Base-by-base conservation (phyloP, 2,888 invertebrate species). In the Piscicola geometra region DNA sequence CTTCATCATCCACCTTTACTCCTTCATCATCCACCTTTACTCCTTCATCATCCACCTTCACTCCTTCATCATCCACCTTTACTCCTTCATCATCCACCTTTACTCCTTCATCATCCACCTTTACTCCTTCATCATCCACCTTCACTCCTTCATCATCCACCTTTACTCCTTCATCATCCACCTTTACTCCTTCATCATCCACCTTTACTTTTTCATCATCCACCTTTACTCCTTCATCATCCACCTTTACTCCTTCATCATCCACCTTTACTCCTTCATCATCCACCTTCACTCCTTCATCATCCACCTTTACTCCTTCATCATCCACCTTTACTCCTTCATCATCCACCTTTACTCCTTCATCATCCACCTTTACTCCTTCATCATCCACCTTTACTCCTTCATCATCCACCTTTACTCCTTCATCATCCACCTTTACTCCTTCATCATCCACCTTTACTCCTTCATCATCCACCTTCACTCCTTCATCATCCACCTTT, bases 301-400 rank as follows among this genome's bases (percentile, higher is more conserved):
- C 18, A 15, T 64, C 32, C 73, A 64, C 32, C 33, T 28, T 33
- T 41, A 15, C 52, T 0, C 47, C 32, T 50, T 47, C 41, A 12
- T 41, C 12, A 30, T 47, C 50, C 32, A 2, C 33, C 52, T n/a
- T 32, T 12, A 25, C 25, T 50, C n/a, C 33, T 47, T 32, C 32
- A 12, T 47, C 33, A 28, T 33, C 1, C 60, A 28, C 25, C 30
- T 32, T 30, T 28, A 56, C 32, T 18, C 32, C 0, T n/a, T 52
- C 33, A 1, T 35, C 1, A 32, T 33, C 9, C 71, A 52, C 30
- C 9, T 32, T 47, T 21, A 1, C 33, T 47, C 12, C 30, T 21
- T 56, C 71, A 2, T n/a, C 28, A 21, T 56, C 60, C 15, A 25
- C 41, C 56, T 71, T 70, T n/a, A n/a, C 21, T 33, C 70, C 35